Evolutionary conservation across 1,140 invertebrate species (phyloP), one percentile per base, ranked within the genome.

Genomic region (Bombyx mandarina): DNA sequence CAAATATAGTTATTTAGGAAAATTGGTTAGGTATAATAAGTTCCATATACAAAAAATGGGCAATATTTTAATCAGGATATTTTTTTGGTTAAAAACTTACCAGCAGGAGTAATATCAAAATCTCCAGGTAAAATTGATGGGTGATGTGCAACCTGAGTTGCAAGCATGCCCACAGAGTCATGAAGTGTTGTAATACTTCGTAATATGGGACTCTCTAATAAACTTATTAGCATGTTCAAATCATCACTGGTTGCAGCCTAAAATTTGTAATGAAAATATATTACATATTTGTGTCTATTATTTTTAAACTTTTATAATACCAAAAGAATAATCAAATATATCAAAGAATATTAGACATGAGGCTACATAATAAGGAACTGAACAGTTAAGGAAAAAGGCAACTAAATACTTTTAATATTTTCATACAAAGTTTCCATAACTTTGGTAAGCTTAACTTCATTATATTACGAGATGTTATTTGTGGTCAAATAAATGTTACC

Each of bases 151-250:
- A 97, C 88, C 82, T 96, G 95, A 45, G 90, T 91, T 54, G 95
- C 94, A 54, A 97, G 82, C 84, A 96, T 93, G 45, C 90, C 91
- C 45, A 96, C 84, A 1, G 95, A 96, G 81, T 96, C 95, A 88
- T 96, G 95, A 64, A 99, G 92, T 50, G 94, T 96, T n/a, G 97
- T 93, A 71, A 98, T 95, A 73, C 95, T 95, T 57, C 94, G 91
- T 73, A 99, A 94, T 45, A 98, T 93, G 7, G 97, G 97, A 90
- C 96, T 97, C 69, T 97, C 95, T 59, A 99, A 81, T 48, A 98
- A 91, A 57, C 93, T 93, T 66, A 98, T 93, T 1, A 99, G 89
- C 45, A 95, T 93, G 71, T 94, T 94, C 12, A 99, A 86, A 77
- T 98, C 97, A 73, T 96, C 93, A 75, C 91, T 93, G 45, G 94